These are phyloP conservation scores for Agraylea sexmaculata DNA, from an alignment of 1,140 invertebrate species.

Conservation along the genomic window DNA sequence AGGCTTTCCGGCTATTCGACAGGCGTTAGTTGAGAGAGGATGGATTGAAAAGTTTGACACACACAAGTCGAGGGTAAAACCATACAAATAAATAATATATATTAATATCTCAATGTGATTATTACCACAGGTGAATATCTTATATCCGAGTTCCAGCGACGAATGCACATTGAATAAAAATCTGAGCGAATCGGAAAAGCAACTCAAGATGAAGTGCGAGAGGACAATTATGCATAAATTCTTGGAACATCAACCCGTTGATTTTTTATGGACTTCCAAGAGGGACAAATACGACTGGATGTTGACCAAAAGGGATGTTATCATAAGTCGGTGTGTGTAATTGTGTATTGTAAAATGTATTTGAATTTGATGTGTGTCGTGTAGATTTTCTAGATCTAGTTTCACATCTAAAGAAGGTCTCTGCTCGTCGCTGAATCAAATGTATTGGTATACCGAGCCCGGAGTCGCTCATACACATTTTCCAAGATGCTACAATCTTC, in stretches of 20 bases:
- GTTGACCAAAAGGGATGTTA: constrained; percentile 38
- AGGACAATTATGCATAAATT: constrained; percentile 51
- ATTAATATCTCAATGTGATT: neutral
- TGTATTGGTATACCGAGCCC: constrained; percentile 81
- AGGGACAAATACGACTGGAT: constrained; percentile 60
- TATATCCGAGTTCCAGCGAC: constrained; percentile 36
- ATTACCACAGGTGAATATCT: constrained; percentile 12
- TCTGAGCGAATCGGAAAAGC: constrained; percentile 27
- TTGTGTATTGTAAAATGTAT: constrained; percentile 1
- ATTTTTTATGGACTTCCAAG: constrained; percentile 80
- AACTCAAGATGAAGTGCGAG: constrained; percentile 41
- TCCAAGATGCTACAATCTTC: constrained; percentile 78
- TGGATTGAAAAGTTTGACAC: constrained; percentile 54
- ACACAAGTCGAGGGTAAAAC: constrained; percentile 27
- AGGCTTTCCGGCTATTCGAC: constrained; percentile 39
- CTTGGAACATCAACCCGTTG: constrained; percentile 58
- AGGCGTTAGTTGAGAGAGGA: constrained; percentile 44
- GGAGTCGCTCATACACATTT: constrained; percentile 69
- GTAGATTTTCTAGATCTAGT: constrained; percentile 62
- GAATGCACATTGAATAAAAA: constrained; percentile 38
- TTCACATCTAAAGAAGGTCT: constrained; percentile 89
- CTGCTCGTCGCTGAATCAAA: constrained; percentile 68
- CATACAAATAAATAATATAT: neutral
- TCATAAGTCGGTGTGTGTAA: constrained; percentile 39
- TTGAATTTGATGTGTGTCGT: constrained; percentile 1